Conservation (phyloP, 2,113 vertebrate species). For the Cephalopholis sonnerati region DNA sequence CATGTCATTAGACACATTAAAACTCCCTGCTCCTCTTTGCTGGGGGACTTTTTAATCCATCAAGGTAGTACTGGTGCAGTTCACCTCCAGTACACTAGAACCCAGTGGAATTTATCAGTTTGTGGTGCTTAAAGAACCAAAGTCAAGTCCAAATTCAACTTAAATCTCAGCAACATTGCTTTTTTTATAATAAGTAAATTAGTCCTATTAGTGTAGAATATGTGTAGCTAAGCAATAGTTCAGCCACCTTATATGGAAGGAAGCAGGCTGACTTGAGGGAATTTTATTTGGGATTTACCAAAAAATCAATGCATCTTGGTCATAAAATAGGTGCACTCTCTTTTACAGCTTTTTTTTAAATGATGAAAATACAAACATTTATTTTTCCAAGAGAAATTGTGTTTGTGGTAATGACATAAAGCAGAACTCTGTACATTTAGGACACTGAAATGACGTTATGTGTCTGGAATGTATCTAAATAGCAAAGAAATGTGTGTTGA, state of each 20-base stretch:
- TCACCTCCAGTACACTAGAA: neutral
- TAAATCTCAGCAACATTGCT: neutral
- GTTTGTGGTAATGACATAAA: no score
- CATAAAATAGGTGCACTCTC: no score
- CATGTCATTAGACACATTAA: neutral
- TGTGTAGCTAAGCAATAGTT: neutral
- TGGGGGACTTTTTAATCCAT: neutral
- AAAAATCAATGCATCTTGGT: no score
- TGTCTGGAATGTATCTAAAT: neutral
- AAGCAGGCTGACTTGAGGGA: neutral
- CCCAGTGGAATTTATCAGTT: neutral
- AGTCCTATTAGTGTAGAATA: no score
- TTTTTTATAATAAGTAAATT: neutral
- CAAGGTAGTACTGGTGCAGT: neutral
- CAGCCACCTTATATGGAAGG: neutral
- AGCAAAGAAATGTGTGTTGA: neutral
- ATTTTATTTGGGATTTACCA: neutral
- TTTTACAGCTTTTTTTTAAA: no score
- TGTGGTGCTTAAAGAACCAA: neutral
- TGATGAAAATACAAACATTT: neutral
- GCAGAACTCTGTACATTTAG: neutral
- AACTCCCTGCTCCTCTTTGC: neutral
- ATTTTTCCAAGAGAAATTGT: neutral
- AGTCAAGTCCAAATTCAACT: neutral
- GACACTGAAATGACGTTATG: neutral